Conservation (phyloP, 2,797 vertebrate genomes). For the Psittacula echo region DNA sequence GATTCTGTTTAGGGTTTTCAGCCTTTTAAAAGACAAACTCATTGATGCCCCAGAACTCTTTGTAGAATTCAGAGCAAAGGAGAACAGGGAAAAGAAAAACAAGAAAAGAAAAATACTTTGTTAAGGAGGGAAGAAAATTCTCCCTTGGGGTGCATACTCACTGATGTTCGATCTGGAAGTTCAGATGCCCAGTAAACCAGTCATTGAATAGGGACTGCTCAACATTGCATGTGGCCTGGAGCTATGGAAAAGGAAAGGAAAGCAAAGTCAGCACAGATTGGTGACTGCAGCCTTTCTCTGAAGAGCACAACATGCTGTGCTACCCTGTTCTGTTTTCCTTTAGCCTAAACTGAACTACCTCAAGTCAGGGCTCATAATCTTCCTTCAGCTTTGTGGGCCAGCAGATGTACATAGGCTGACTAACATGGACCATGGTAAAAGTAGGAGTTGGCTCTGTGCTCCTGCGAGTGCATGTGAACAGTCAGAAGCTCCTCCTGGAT, state of each 20-base stretch:
- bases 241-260: constrained; percentile 40
- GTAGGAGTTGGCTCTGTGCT: neutral
- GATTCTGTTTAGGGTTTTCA: neutral
- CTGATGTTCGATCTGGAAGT: constrained; percentile 83
- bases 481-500: neutral
- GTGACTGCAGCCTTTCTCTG: neutral
- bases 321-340: neutral
- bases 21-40: neutral
- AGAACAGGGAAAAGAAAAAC: neutral
- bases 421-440: neutral
- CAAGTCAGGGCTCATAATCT: neutral
- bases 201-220: constrained; percentile 80
- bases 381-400: neutral
- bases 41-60: neutral
- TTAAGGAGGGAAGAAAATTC: neutral
- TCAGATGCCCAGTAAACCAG: constrained; percentile 82
- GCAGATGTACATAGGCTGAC: neutral
- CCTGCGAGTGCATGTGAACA: neutral
- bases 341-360: neutral
- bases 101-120: neutral
- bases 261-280: neutral
- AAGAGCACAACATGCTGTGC: neutral
- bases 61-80: neutral
- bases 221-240: constrained; percentile 76
- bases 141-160: constrained; percentile 44